phyloP scores from a whole-genome alignment of 2,888 invertebrate species.

The Hemistola chrysoprasaria region DNA sequence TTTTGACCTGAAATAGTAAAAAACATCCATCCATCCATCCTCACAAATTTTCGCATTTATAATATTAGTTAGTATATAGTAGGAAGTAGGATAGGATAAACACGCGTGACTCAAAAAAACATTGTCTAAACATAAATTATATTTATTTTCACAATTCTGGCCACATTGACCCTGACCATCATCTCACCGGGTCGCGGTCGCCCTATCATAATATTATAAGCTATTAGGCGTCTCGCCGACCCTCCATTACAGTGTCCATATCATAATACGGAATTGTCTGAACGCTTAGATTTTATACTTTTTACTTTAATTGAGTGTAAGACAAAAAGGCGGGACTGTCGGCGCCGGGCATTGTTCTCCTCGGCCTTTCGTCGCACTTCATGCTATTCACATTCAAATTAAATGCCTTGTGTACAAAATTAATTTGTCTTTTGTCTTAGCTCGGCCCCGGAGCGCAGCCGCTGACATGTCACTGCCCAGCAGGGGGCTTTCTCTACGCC shows the following conservation, averaged over 20 bases:
- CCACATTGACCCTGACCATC: slow-evolving; percentile 40
- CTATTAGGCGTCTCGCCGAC: slow-evolving; percentile 75
- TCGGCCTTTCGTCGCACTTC: slow-evolving; percentile 81
- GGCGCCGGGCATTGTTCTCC: slow-evolving; percentile 80
- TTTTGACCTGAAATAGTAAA: no score
- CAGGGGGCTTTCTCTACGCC: slow-evolving; percentile 48
- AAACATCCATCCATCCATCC: no score
- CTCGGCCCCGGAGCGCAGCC: slow-evolving; percentile 46
- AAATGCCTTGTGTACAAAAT: slow-evolving; percentile 81
- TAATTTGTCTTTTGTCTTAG: slow-evolving; percentile 83
- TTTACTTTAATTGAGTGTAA: slow-evolving; percentile 71
- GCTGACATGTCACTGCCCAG: slow-evolving; percentile 71
- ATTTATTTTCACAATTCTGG: slow-evolving; percentile 24
- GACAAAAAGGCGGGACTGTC: slow-evolving; percentile 74
- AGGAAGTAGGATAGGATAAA: no score
- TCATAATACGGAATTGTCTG: slow-evolving; percentile 81
- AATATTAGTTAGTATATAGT: no score
- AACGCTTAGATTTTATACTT: slow-evolving; percentile 76
- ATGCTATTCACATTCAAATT: slow-evolving; percentile 82
- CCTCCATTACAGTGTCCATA: slow-evolving; percentile 79
- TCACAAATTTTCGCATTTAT: no score
- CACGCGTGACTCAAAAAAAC: no score
- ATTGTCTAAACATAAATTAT: slow-evolving; percentile 1
- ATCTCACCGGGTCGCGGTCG: slow-evolving; percentile 41
- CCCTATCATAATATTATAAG: slow-evolving; percentile 76